Base-by-base conservation (phyloP, 2,797 vertebrate species). In the Helarctos malayanus region DNA sequence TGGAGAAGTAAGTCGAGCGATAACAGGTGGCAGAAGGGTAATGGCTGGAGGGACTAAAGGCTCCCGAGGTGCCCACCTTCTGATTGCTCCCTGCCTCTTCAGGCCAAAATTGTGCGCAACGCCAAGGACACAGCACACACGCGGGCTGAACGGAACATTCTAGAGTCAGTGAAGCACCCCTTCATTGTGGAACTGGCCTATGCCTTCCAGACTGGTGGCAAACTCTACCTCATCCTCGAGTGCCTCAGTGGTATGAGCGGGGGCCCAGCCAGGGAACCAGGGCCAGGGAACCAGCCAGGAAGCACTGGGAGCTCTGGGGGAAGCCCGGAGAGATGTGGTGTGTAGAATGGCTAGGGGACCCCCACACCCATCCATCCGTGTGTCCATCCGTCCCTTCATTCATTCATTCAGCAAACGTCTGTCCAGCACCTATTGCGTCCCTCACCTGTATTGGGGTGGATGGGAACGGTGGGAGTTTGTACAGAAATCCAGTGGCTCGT, bases 171-270 rank as follows among this genome's bases (percentile, higher is more conserved):
- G 98, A 99, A 99, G 85, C 99, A 99, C 92, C 99, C 99, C 21
- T 99, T 99, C 98, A 99, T 99, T 11, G 99, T 99, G 54, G 99
- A 99, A 93, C 99, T 99, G 97, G 99, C 99, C 96, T 99, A 99
- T 0, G 99, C 99, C 95, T 99, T 99, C 98, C 99, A 99, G 99
- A 99, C 99, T 0, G 99, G 99, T 0, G 99, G 99, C 93, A 99
- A 99, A 97, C 99, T 99, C 98, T 99, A 99, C 99, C 99, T 99
- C 98, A 99, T 99, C 96, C 98, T 99, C 93, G 99, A 99, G 98
- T 99, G 99, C 98, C 99, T 99, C 96, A 99, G 99, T 27, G 99
- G 99, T 99, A 98, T 91, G 99, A 59, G n/a, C 7, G 12, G 1
- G 59, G 95, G 49, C 19, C 10, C 32, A 32, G 82, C n/a, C 0